These are phyloP conservation scores for Arothron firmamentum DNA, from an alignment of 2,113 vertebrate species.

Conservation along the genomic window DNA sequence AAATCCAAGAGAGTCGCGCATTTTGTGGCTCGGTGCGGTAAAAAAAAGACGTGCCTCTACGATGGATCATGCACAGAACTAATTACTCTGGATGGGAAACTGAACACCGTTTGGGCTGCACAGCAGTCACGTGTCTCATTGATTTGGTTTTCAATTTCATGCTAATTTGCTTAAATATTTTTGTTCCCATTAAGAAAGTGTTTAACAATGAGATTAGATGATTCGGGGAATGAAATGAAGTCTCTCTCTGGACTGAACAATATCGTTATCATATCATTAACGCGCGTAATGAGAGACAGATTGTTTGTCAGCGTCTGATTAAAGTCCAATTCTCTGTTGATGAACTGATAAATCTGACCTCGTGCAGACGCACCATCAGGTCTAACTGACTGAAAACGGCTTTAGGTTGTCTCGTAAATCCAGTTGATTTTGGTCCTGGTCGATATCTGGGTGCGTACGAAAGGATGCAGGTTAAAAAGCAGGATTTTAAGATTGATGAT, in stretches of 20 bases:
- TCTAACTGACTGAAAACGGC: no score
- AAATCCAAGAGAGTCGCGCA: no score
- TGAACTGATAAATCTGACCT: background rate
- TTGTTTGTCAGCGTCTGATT: conserved; percentile 17
- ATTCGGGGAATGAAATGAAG: conserved; percentile 20
- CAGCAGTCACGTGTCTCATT: background rate
- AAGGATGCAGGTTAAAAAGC: no score
- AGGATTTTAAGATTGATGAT: no score
- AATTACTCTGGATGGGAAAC: conserved; percentile 18
- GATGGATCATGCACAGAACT: no score
- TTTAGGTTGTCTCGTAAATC: no score
- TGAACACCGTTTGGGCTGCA: conserved; percentile 10
- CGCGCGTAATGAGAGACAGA: conserved; percentile 7
- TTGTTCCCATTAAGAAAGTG: background rate
- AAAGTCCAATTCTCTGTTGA: conserved; percentile 11
- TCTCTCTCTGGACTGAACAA: conserved; percentile 17
- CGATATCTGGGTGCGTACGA: no score
- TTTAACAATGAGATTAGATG: conserved; percentile 17
- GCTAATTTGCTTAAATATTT: conserved; percentile 19
- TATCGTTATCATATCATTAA: conserved; percentile 10
- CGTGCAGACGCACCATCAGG: no score
- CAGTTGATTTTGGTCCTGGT: no score
- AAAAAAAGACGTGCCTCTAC: no score
- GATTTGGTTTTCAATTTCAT: conserved; percentile 22
- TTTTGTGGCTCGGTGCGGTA: no score